A percentile compares a stretch with the other conserved stretches of the same genome.
phyloP scores from a whole-genome alignment of 2,113 vertebrate species.

The Montifringilla adamsi region DNA sequence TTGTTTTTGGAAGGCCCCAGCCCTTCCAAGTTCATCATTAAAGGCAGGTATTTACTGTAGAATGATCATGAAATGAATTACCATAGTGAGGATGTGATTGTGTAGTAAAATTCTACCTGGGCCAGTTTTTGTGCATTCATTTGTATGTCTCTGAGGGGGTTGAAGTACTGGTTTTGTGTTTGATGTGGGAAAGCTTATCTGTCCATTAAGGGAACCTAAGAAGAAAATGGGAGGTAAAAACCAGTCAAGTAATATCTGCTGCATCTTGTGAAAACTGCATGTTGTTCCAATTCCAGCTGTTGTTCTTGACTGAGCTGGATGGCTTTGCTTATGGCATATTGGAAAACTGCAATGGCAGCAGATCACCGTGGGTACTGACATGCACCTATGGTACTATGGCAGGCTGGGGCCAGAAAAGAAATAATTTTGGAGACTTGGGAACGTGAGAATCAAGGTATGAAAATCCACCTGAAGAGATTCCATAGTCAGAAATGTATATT shows the following conservation, averaged over 20 bases:
- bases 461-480: background rate
- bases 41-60: background rate
- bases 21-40: background rate
- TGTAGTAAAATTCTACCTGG: background rate
- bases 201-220: background rate
- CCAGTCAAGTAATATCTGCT: background rate
- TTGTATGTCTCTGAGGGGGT: background rate
- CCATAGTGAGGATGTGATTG: rapidly evolving
- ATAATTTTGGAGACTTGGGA: background rate
- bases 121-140: background rate
- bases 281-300: background rate
- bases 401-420: background rate
- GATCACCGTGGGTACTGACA: background rate
- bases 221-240: background rate
- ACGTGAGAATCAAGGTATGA: background rate
- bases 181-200: background rate
- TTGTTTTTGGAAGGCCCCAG: background rate
- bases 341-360: background rate
- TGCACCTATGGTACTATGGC: rapidly evolving
- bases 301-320: background rate
- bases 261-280: background rate
- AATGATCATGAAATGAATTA: background rate
- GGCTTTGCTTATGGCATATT: background rate
- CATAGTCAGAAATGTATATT: background rate
- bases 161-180: background rate